Evolutionary conservation across 1,140 invertebrate species (phyloP), one percentile per base, ranked within the genome.

Genomic region (Batillaria attramentaria): DNA sequence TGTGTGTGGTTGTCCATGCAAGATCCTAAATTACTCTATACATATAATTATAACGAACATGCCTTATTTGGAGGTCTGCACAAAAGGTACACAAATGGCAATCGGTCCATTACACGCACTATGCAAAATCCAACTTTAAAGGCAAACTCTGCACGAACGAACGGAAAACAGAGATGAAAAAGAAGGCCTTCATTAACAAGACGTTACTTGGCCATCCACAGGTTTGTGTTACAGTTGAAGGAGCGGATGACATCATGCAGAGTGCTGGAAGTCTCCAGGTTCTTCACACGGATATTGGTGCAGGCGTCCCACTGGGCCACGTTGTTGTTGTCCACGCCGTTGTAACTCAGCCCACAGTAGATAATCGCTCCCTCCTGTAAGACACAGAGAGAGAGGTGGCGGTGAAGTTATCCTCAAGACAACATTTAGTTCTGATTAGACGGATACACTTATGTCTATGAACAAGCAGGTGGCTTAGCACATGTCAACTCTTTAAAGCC

Each of bases 151-250:
- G 13, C 28, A 54, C 1, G 18, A 74, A 74, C 20, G 20, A 74
- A 74, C 16, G 20, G 16, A 54, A 74, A 57, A 33, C 31, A 39
- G 39, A 1, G 20, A 18, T 75, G 20, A 60, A 16, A 31, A 42
- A 68, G 41, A 1, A 43, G n/a, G 37, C 33, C 18, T 69, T 31
- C 33, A 6, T 69, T 4, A 35, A 0, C 24, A 33, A 69, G 8
- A 24, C 85, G 92, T 92, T 89, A 98, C 91, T 96, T 94, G 0
- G 94, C 94, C 68, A 96, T 95, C 96, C 97, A 99, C 37, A 94
- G 92, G 91, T 98, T 99, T 0, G 97, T 98, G 86, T 98, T 98
- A 68, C 95, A 95, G 89, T 98, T 99, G 88, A 98, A 98, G 18
- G 96, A 95, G 77, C 94, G 91, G 68, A 98, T 96, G 84, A 97